Conservation (phyloP, 1,140 invertebrate genomes). For the Triops cancriformis region DNA sequence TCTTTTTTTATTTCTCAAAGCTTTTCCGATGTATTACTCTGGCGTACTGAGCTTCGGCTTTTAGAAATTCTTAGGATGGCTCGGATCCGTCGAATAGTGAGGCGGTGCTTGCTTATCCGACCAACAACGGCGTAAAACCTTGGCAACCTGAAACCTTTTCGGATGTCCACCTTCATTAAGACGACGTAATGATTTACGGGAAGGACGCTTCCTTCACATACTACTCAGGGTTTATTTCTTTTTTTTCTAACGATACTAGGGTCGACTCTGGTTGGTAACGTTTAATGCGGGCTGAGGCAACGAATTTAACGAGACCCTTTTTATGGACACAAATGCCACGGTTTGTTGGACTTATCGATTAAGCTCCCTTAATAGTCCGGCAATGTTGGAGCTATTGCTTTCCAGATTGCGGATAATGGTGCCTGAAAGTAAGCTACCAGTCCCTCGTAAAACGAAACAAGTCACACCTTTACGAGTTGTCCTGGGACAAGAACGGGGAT, state of each 20-base stretch:
- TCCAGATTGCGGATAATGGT: neutral
- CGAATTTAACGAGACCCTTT: neutral
- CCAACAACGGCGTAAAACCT: neutral
- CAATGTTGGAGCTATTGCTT: neutral
- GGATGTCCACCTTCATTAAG: neutral
- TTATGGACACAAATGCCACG: neutral
- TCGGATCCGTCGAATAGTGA: neutral
- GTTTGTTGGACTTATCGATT: constrained; percentile 6
- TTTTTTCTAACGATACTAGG: neutral
- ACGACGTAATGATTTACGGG: neutral
- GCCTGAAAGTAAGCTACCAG: neutral
- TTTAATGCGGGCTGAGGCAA: neutral
- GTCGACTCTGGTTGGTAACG: neutral
- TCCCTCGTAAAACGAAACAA: neutral
- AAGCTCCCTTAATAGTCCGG: neutral
- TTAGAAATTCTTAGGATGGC: neutral
- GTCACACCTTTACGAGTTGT: neutral
- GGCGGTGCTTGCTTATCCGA: neutral
- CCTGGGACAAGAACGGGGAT: too few species aligned
- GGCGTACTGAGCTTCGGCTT: neutral
- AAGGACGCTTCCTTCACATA: neutral
- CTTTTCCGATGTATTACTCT: neutral
- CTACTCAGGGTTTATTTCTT: neutral
- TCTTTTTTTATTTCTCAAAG: neutral
- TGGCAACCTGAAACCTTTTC: neutral